These are phyloP conservation scores for Somateria mollissima DNA, from an alignment of 2,797 vertebrate genomes.

Conservation along the genomic window DNA sequence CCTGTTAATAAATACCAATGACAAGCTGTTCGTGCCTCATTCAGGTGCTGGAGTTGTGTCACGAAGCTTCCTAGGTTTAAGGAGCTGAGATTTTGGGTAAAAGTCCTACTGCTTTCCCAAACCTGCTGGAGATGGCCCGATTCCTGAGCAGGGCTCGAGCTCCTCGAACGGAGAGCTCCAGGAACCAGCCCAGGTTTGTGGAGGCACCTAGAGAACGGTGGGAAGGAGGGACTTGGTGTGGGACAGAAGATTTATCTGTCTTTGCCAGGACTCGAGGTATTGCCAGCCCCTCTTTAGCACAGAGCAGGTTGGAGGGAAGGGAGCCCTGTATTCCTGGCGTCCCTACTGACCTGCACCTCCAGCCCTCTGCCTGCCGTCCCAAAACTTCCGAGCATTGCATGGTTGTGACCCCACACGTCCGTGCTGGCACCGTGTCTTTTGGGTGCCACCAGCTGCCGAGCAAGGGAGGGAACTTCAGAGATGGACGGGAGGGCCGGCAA, in stretches of 20 bases:
- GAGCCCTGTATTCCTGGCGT: not conserved
- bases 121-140: not conserved
- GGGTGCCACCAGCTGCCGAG: not conserved
- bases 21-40: not conserved
- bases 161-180: not conserved
- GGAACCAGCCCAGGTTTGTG: not conserved
- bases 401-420: accelerated
- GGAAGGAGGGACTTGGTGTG: not conserved
- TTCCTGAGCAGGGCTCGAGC: not conserved
- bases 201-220: not conserved
- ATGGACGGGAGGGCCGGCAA: not conserved
- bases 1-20: not conserved
- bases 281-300: not conserved
- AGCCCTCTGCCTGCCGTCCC: not conserved
- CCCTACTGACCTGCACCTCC: not conserved
- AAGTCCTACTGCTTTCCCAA: not conserved
- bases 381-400: not conserved
- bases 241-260: not conserved
- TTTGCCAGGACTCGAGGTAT: not conserved
- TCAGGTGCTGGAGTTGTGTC: not conserved
- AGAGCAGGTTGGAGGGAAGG: not conserved
- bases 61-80: not conserved
- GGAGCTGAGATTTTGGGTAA: not conserved
- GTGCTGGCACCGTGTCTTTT: not conserved
- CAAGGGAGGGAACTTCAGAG: not conserved